Conservation (phyloP, 2,888 invertebrate species). For the Eristalinus aeneus region DNA sequence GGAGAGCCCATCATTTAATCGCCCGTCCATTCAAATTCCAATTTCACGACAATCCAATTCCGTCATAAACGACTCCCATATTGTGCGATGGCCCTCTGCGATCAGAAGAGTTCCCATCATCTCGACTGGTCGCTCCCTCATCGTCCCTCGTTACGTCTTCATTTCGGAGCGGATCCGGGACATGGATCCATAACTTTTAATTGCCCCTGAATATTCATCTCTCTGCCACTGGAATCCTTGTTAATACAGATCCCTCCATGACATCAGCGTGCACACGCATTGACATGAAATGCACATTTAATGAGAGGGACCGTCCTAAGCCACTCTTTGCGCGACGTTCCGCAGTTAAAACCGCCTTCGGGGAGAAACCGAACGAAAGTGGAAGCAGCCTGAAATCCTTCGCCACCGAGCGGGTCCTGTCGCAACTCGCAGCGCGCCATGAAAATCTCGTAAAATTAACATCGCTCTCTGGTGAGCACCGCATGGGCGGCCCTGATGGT, state of each 20-base stretch:
- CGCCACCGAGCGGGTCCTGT: background rate
- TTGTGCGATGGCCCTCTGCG: background rate
- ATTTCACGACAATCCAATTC: background rate
- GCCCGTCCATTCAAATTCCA: background rate
- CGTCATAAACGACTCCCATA: background rate
- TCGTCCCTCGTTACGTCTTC: slow-evolving; percentile 15
- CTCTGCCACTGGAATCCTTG: slow-evolving; percentile 49
- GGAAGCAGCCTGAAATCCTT: slow-evolving; percentile 19
- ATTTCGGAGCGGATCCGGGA: background rate
- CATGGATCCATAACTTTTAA: slow-evolving; percentile 59
- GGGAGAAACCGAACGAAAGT: slow-evolving; percentile 21
- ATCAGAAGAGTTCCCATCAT: background rate
- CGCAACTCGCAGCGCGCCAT: slow-evolving; percentile 54
- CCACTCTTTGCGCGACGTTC: slow-evolving; percentile 10
- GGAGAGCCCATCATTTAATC: background rate
- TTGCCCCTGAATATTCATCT: slow-evolving; percentile 44
- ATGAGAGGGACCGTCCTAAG: slow-evolving; percentile 4
- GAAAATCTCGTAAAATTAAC: slow-evolving; percentile 64
- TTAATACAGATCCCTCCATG: slow-evolving; percentile 30
- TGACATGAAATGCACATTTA: slow-evolving; percentile 62
- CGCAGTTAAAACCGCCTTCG: background rate
- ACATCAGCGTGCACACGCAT: slow-evolving; percentile 24
- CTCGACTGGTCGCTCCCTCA: background rate
- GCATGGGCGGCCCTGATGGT: slow-evolving; percentile 32
- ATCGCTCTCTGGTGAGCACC: background rate